Percentiles rank a stretch among this genome's conserved stretches.
Evolutionary conservation across 2,888 invertebrate genomes (phyloP).

Genomic region (Alcis repandata): DNA sequence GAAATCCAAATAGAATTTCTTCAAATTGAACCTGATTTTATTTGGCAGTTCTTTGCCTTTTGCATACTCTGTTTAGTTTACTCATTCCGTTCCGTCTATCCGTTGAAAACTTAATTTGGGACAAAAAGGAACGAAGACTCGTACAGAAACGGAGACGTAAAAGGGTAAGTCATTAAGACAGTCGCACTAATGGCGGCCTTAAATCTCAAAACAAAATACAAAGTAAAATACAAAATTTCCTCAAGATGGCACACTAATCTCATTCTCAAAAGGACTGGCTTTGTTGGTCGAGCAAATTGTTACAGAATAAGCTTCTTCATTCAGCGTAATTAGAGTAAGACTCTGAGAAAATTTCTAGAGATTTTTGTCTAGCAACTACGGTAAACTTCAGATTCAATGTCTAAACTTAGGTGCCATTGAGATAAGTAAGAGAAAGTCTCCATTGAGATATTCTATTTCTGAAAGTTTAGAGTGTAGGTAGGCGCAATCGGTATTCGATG

Average conservation of each 20-base stretch:
- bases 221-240: slow-evolving; percentile 46
- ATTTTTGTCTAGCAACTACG: neutral
- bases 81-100: slow-evolving; percentile 8
- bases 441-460: slow-evolving; percentile 17
- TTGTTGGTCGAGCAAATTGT: slow-evolving; percentile 50
- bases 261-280: slow-evolving; percentile 41
- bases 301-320: slow-evolving; percentile 47
- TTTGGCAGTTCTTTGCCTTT: neutral
- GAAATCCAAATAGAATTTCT: neutral
- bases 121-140: slow-evolving; percentile 5
- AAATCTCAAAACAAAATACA: slow-evolving; percentile 40
- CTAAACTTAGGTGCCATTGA: slow-evolving; percentile 13
- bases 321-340: slow-evolving; percentile 51
- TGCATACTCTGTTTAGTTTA: neutral
- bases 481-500: slow-evolving; percentile 16
- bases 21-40: neutral
- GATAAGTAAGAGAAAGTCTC: slow-evolving; percentile 41
- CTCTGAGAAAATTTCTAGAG: slow-evolving; percentile 31
- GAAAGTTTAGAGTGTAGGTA: slow-evolving; percentile 5
- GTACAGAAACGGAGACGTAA: slow-evolving; percentile 12
- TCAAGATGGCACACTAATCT: slow-evolving; percentile 50
- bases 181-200: slow-evolving; percentile 30
- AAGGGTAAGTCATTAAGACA: slow-evolving; percentile 30
- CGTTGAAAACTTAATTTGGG: slow-evolving; percentile 14
- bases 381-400: neutral